Percentiles rank a stretch among this genome's conserved stretches.
Evolutionary conservation across 1,140 invertebrate genomes (phyloP).

Genomic region (Nomia melanderi): DNA sequence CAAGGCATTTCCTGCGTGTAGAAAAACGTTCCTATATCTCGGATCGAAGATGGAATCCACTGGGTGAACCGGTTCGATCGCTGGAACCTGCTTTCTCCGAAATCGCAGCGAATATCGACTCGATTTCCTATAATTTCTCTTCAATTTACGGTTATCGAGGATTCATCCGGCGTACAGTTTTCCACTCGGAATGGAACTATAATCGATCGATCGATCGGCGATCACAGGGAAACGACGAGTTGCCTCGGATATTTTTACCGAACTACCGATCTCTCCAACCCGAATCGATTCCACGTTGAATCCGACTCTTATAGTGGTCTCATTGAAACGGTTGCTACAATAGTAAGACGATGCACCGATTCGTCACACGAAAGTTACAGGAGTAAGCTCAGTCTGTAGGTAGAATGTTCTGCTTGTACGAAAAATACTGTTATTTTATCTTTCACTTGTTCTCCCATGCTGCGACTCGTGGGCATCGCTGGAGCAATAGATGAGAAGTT

Average conservation of each 20-base stretch:
- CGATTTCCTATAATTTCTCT: too few relatives aligned
- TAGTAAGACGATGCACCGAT: slow-evolving; percentile 12
- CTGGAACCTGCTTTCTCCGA: too few relatives aligned
- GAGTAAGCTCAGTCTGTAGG: slow-evolving; percentile 56
- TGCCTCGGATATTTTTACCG: too few relatives aligned
- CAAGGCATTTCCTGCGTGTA: background rate
- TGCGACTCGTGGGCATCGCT: slow-evolving; percentile 42
- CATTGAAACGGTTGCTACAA: slow-evolving; percentile 34
- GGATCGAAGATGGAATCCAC: background rate
- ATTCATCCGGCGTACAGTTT: too few relatives aligned
- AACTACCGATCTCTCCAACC: too few relatives aligned
- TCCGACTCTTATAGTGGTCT: background rate
- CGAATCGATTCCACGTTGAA: too few relatives aligned
- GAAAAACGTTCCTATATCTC: background rate
- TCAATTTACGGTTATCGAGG: too few relatives aligned
- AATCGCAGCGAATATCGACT: too few relatives aligned
- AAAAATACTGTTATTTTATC: slow-evolving; percentile 47
- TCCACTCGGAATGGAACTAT: too few relatives aligned
- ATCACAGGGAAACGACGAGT: too few relatives aligned
- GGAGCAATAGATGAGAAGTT: slow-evolving; percentile 46
- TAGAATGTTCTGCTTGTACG: slow-evolving; percentile 41
- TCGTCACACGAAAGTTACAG: slow-evolving; percentile 21
- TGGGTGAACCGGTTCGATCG: too few relatives aligned
- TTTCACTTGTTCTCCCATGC: background rate
- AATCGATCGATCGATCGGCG: too few relatives aligned